phyloP scores from a whole-genome alignment of 1,140 invertebrate species.

The Hypothenemus hampei region DNA sequence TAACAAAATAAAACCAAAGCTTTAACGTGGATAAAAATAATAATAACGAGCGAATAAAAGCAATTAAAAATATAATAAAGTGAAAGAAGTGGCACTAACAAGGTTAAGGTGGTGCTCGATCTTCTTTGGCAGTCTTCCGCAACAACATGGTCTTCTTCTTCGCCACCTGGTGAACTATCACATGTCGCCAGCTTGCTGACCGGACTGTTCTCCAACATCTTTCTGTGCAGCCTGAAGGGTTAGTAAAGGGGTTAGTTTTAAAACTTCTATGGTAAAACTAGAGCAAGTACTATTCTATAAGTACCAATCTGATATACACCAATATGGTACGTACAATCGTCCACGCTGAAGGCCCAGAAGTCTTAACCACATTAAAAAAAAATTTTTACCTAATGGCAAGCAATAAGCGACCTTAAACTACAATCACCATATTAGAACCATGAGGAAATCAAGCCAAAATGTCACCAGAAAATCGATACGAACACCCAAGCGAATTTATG shows the following conservation, averaged over 20 bases:
- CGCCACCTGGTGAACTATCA: constrained; percentile 33
- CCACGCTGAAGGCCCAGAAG: no score
- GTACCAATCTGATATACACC: no score
- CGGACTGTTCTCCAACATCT: constrained; percentile 49
- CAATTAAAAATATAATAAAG: constrained; percentile 16
- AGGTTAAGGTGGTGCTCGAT: constrained; percentile 38
- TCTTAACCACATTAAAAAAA: no score
- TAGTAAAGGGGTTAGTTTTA: constrained; percentile 19
- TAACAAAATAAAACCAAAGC: neutral
- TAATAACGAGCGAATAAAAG: neutral
- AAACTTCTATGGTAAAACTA: no score
- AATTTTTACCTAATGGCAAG: no score
- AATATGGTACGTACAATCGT: no score
- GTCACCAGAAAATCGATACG: neutral
- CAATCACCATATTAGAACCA: no score
- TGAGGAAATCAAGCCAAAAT: no score
- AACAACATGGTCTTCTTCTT: constrained; percentile 12
- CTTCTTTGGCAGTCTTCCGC: constrained; percentile 33
- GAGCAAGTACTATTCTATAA: no score
- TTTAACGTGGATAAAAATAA: neutral
- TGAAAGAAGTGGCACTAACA: constrained; percentile 40
- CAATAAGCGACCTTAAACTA: no score
- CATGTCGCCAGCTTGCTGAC: constrained; percentile 53
- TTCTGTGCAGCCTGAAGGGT: constrained; percentile 45
- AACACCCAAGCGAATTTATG: no score